Evolutionary conservation across 2,797 vertebrate species (phyloP).

Genomic region (Xyrichtys novacula): DNA sequence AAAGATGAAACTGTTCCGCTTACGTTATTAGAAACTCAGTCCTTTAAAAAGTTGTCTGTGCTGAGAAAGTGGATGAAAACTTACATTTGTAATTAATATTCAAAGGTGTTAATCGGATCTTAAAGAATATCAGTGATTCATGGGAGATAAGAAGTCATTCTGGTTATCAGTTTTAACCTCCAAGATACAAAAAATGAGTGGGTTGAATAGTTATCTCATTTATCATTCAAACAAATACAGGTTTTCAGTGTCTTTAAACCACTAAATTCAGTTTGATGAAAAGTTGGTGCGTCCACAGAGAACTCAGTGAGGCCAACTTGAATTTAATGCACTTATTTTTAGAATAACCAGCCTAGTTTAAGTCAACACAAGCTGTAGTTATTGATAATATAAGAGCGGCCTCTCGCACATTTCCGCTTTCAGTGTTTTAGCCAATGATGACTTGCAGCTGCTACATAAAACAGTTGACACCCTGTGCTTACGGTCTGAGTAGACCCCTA

Average conservation of each 20-base stretch:
- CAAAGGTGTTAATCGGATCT: background rate
- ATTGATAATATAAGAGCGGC: background rate
- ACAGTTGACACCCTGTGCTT: background rate
- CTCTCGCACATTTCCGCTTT: too few species aligned
- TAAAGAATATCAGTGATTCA: background rate
- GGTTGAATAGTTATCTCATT: too few species aligned
- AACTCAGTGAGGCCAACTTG: background rate
- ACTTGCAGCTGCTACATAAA: conserved; percentile 4
- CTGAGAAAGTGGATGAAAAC: conserved; percentile 2
- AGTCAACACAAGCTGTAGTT: background rate
- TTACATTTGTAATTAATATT: conserved; percentile 14
- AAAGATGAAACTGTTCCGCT: conserved; percentile 6
- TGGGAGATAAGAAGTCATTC: too few species aligned
- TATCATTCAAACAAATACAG: background rate
- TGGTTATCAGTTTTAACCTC: too few species aligned
- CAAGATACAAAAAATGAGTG: too few species aligned
- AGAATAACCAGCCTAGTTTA: background rate
- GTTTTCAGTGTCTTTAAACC: background rate
- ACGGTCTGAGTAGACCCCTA: too few species aligned
- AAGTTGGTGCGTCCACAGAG: background rate
- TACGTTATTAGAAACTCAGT: conserved; percentile 1
- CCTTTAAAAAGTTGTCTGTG: background rate
- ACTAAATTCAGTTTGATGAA: background rate
- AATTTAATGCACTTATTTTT: background rate
- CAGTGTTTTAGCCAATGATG: background rate